Conservation (phyloP, 1,140 invertebrate genomes). For the Zaprionus ornatus region DNA sequence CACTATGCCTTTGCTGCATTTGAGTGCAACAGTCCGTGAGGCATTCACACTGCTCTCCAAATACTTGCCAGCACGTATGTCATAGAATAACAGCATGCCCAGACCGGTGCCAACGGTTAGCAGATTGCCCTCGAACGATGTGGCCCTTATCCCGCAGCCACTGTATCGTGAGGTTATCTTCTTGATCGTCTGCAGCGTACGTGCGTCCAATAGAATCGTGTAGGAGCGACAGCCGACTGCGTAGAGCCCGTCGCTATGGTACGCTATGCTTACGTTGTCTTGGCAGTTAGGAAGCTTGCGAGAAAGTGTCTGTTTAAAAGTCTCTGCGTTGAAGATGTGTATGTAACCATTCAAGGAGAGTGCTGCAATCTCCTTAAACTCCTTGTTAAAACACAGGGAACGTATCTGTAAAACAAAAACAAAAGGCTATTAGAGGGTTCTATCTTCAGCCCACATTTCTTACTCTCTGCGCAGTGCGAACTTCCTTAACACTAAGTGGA, state of each 20-base stretch:
- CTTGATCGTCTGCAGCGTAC: constrained; percentile 91
- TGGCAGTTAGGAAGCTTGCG: constrained; percentile 93
- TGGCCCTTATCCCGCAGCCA: constrained; percentile 94
- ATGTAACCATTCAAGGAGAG: constrained; percentile 96
- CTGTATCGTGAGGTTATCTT: constrained; percentile 90
- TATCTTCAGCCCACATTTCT: constrained; percentile 18
- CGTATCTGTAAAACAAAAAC: constrained; percentile 87
- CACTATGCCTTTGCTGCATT: constrained; percentile 95
- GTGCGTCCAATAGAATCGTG: constrained; percentile 94
- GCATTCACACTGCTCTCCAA: constrained; percentile 95
- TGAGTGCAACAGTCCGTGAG: constrained; percentile 93
- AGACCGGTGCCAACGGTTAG: constrained; percentile 96
- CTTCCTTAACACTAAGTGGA: constrained; percentile 90
- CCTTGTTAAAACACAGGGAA: constrained; percentile 94
- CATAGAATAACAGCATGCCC: constrained; percentile 97
- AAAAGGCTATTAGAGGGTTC: background rate
- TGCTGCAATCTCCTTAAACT: constrained; percentile 94
- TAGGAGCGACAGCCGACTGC: constrained; percentile 97
- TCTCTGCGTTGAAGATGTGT: constrained; percentile 96
- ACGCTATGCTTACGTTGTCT: constrained; percentile 96
- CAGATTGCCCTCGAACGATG: constrained; percentile 94
- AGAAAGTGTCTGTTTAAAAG: constrained; percentile 93
- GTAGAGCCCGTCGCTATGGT: constrained; percentile 93
- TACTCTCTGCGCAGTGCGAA: constrained; percentile 86
- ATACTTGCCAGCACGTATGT: constrained; percentile 95